These are phyloP conservation scores for Stichodactyla helianthus DNA, from an alignment of 64 coral and sea anemone genomes.

Conservation along the genomic window DNA sequence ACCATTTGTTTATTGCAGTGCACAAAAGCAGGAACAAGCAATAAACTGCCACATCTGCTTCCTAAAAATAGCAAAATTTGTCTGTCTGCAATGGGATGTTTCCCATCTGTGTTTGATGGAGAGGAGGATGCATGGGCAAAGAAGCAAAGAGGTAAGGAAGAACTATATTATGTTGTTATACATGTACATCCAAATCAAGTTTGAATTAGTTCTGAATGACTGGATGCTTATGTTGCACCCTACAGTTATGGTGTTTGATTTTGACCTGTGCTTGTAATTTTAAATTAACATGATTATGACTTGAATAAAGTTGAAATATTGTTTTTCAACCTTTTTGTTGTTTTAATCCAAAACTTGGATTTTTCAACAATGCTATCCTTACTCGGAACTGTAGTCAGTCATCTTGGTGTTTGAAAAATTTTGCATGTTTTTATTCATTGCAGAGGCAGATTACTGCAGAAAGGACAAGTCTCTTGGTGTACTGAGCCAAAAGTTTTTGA, in stretches of 20 bases:
- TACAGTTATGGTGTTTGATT: too few species aligned
- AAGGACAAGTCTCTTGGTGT: conserved; percentile 98
- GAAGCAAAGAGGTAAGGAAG: conserved; percentile 16
- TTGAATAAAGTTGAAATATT: too few species aligned
- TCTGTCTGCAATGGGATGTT: neutral
- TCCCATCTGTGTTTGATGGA: conserved; percentile 10
- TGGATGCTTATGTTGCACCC: neutral
- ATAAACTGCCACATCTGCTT: conserved; percentile 38
- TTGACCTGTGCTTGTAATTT: too few species aligned
- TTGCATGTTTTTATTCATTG: neutral
- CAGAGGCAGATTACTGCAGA: conserved; percentile 81
- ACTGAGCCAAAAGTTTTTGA: conserved; percentile 96
- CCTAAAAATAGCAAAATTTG: conserved; percentile 45
- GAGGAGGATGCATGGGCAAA: conserved; percentile 12
- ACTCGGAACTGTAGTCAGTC: too few species aligned
- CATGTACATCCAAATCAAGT: too few species aligned
- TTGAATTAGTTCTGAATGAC: neutral
- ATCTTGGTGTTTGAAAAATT: neutral
- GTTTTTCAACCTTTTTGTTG: too few species aligned
- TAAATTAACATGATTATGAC: too few species aligned
- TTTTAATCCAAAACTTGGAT: too few species aligned
- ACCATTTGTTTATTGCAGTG: neutral
- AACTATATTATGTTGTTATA: too few species aligned
- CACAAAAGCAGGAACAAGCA: neutral
- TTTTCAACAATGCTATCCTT: too few species aligned